Conservation (phyloP, 2,888 invertebrate species). For the Rhopalosiphum nymphaeae region DNA sequence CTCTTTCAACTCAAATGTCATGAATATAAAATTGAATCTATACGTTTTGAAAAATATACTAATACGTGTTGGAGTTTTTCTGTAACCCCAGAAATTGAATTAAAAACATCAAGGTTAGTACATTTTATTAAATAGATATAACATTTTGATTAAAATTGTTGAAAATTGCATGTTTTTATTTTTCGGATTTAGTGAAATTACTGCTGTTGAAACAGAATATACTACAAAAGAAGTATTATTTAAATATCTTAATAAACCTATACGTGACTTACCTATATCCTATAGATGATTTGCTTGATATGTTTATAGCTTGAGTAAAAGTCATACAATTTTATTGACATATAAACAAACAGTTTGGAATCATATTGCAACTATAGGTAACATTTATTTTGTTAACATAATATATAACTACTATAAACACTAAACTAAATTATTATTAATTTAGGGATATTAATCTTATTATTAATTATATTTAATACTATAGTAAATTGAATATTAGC, state of each 20-base stretch:
- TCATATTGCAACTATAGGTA: slow-evolving; percentile 1
- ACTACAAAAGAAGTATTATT: slow-evolving; percentile 5
- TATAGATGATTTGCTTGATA: slow-evolving; percentile 39
- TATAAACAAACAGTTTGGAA: not conserved
- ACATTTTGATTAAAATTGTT: not conserved
- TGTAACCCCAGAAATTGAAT: slow-evolving; percentile 10
- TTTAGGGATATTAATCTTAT: not conserved
- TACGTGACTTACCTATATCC: not conserved
- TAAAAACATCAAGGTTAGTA: slow-evolving; percentile 32
- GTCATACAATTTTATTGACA: slow-evolving; percentile 9
- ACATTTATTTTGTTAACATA: no score
- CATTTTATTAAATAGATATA: not conserved
- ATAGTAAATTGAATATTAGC: not conserved
- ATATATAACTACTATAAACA: no score
- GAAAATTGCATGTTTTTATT: not conserved
- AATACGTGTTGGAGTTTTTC: slow-evolving; percentile 41
- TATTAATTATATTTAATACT: not conserved
- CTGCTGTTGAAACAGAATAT: not conserved
- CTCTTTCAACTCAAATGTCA: not conserved
- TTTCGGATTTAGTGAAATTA: slow-evolving; percentile 13
- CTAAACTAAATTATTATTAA: not conserved
- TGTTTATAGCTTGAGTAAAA: slow-evolving; percentile 26
- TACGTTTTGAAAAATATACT: slow-evolving; percentile 12
- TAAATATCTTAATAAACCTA: slow-evolving; percentile 4
- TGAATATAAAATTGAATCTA: slow-evolving; percentile 32